phyloP scores from a whole-genome alignment of 2,888 invertebrate species.

The Venusia cambrica region DNA sequence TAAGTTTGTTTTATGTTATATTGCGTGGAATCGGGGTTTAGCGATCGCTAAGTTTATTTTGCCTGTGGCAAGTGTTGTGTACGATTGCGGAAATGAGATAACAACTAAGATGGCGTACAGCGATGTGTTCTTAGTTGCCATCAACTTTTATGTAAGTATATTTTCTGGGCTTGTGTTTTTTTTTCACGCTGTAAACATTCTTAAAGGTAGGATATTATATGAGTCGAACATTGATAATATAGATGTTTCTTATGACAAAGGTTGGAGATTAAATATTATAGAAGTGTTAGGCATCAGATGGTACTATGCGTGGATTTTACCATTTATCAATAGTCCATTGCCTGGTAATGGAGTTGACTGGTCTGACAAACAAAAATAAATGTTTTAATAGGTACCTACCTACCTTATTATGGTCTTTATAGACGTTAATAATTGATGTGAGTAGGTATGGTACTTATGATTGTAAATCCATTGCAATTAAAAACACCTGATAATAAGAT shows the following conservation, averaged over 20 bases:
- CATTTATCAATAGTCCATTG: conserved; percentile 88
- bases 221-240: conserved; percentile 83
- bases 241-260: conserved; percentile 83
- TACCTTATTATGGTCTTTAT: no score
- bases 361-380: no score
- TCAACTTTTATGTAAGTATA: conserved; percentile 84
- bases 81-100: conserved; percentile 85
- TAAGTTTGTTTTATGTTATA: conserved; percentile 82
- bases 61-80: conserved; percentile 86
- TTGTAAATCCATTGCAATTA: no score
- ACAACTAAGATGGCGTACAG: no score
- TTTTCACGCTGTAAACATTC: conserved; percentile 86
- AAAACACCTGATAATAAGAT: no score
- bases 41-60: conserved; percentile 85
- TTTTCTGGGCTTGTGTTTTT: conserved; percentile 85
- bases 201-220: conserved; percentile 87
- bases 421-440: no score
- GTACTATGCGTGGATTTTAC: conserved; percentile 90
- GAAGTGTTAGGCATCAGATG: conserved; percentile 90
- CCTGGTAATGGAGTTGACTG: conserved; percentile 86
- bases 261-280: conserved; percentile 85
- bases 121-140: conserved; percentile 85
- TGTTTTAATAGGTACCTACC: no score
- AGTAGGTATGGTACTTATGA: no score
- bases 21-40: conserved; percentile 80